Evolutionary conservation across 1,140 invertebrate species (phyloP), one percentile per base, ranked within the genome.

Genomic region (Gryon sp.): DNA sequence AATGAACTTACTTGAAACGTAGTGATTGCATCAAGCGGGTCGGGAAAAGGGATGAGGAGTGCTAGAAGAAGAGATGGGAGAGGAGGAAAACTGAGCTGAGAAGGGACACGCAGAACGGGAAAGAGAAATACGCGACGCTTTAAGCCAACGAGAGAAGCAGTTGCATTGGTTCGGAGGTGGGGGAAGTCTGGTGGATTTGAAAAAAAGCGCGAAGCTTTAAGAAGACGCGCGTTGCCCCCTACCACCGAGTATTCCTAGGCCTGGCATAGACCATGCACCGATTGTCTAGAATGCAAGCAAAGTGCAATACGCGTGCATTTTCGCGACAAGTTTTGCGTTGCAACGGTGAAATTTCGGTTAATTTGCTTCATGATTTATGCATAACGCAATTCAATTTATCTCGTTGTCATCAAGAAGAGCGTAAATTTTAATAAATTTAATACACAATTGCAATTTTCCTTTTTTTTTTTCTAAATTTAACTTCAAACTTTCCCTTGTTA

Each of bases 201-300:
- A 88, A 88, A 83, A 88, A 88, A 87, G 79, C 84, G 83, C 82
- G 79, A 87, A 85, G 84, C 86, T 88, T 87, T 88, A 88, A 88
- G 86, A 87, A 86, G 84, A 82, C 82, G 74, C 74, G 83, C 83
- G 57, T 62, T 80, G 78, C 80, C 83, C 87, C 86, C 87, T 84
- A 81, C 86, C 84, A 85, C 79, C 82, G 80, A 87, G 86, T 86
- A 77, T 84, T 81, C 78, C 84, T 87, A 86, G 82, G 79, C 65
- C 70, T 75, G 81, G 79, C 84, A 84, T 87, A 87, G 83, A 84
- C 80, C 79, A 84, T 57, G 78, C 69, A 74, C 50, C 52, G 76
- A 65, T 76, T 79, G 18, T 72, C 78, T 80, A 77, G 45, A 16
- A 77, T 70, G 34, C 46, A n/a, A n/a, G 46, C 55, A n/a, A 28